phyloP scores from a whole-genome alignment of 2,888 invertebrate genomes.

The Camptogramma bilineatum region DNA sequence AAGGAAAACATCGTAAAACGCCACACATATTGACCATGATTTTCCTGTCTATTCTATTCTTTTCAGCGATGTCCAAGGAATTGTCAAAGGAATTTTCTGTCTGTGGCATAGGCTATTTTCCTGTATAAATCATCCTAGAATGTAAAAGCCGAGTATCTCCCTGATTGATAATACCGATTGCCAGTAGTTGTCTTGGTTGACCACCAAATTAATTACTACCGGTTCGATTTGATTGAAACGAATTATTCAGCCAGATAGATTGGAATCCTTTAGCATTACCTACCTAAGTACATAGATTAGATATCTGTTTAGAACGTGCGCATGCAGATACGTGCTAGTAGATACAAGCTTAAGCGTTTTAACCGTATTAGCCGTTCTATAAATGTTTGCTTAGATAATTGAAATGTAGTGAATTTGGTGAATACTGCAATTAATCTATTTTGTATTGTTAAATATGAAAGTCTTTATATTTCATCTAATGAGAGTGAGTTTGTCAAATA shows the following conservation, averaged over 20 bases:
- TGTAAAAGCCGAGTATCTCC: neutral
- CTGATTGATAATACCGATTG: slow-evolving; percentile 2
- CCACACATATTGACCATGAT: no score
- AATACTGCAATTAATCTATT: neutral
- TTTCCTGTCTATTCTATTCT: no score
- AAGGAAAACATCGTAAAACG: no score
- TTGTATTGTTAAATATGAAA: neutral
- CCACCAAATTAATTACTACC: slow-evolving; percentile 25
- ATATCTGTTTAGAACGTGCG: neutral
- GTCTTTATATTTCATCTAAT: neutral
- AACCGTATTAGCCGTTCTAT: slow-evolving; percentile 8
- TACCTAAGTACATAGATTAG: slow-evolving; percentile 5
- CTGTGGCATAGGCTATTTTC: no score
- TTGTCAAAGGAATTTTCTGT: no score
- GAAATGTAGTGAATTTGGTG: neutral
- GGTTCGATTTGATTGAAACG: slow-evolving; percentile 29
- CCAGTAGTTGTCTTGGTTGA: slow-evolving; percentile 22
- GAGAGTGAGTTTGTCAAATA: no score
- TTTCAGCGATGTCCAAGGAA: no score
- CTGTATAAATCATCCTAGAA: no score
- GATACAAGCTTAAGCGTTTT: neutral
- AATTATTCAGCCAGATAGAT: slow-evolving; percentile 31
- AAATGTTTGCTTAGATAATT: neutral
- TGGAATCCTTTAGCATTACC: slow-evolving; percentile 22
- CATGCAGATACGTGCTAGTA: neutral